Evolutionary conservation across 1,140 invertebrate species (phyloP).

Genomic region (Drosophila grimshawi): DNA sequence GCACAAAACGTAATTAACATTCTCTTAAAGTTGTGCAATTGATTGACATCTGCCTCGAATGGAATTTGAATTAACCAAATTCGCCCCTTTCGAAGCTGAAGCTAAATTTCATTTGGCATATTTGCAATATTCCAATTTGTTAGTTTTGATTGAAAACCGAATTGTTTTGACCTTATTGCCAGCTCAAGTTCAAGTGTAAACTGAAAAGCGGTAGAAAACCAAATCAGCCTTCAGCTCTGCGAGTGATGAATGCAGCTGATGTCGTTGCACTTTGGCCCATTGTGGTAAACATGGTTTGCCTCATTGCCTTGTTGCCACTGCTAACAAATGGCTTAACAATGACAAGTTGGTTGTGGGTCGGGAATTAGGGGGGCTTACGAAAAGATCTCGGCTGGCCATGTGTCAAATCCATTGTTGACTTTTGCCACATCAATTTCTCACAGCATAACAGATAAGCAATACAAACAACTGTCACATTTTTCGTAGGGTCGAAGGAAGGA

Average conservation of each 20-base stretch:
- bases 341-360: conserved; percentile 18
- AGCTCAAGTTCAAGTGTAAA: no score
- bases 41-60: no score
- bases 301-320: conserved; percentile 1
- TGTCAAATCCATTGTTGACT: conserved; percentile 42
- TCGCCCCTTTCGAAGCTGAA: no score
- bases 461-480: conserved; percentile 6
- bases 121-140: no score
- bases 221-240: background rate
- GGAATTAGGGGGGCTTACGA: background rate
- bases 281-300: background rate
- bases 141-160: no score
- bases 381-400: conserved; percentile 13
- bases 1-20: no score
- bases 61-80: no score
- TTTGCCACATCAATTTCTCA: conserved; percentile 42
- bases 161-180: no score
- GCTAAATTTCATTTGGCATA: no score
- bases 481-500: no score
- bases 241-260: conserved; percentile 21
- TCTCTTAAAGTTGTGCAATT: no score
- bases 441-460: background rate
- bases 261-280: conserved; percentile 26
- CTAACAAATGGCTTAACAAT: conserved; percentile 42
- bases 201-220: no score